Evolutionary conservation across 2,888 invertebrate species (phyloP), one percentile per base, ranked within the genome.

Genomic region (Leptodirus hochenwartii): DNA sequence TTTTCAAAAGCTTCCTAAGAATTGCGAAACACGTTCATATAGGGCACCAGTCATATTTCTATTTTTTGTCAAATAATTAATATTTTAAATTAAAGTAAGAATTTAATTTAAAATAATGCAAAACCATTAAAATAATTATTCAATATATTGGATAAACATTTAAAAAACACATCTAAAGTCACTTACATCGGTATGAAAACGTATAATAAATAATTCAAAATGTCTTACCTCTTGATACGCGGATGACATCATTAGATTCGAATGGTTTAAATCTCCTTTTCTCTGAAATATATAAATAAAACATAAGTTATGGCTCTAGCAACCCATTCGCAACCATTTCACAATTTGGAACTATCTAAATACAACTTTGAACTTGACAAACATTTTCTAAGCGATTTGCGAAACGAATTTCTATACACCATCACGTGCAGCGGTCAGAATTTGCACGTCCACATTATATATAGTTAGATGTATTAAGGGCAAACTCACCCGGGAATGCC

Each of bases 401-500:
- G 20, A 20, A 20, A 20, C 20, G 6, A 20, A 20, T 20, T 20
- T 20, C 6, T 8, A 20, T 8, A 20, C 6, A n/a, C 20, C 8
- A 20, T n/a, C n/a, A 20, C 6, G n/a, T 20, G n/a, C 20, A 20
- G 6, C n/a, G 6, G 6, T 20, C 20, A 8, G n/a, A 20, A 8
- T 20, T 20, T 20, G 6, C 6, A 8, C n/a, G n/a, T 20, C 6
- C n/a, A n/a, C 20, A 8, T 20, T n/a, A 8, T n/a, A n/a, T 20
- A 8, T 20, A 20, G 6, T 20, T n/a, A 20, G n/a, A 20, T 20
- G 6, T 20, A 8, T 20, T 8, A 20, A 8, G 6, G 6, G 6
- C 20, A 20, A 20, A 60, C 54, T 53, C 42, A 59, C 59, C 50
- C 58, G 47, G 27, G 58, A 53, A 46, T 69, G 69, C 34, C 55